Evolutionary conservation across 1,140 invertebrate genomes (phyloP).

Genomic region (Listronotus bonariensis): DNA sequence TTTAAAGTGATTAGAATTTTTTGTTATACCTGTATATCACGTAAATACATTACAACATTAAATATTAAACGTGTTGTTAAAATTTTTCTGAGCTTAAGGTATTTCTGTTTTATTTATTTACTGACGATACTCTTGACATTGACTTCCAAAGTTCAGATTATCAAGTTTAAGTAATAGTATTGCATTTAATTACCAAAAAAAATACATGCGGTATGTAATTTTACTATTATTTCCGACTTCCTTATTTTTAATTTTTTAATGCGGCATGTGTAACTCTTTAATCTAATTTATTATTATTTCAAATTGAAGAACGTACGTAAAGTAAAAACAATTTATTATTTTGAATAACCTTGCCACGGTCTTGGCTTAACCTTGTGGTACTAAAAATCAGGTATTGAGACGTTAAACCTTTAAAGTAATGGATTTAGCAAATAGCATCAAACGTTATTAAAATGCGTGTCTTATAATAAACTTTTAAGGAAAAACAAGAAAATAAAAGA

Average conservation of each 20-base stretch:
- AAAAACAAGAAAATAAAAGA: slow-evolving; percentile 24
- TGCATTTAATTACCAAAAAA: slow-evolving; percentile 2
- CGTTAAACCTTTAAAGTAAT: slow-evolving; percentile 35
- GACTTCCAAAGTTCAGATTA: not conserved
- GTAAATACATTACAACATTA: not conserved
- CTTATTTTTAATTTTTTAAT: slow-evolving; percentile 27
- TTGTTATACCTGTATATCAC: slow-evolving; percentile 5
- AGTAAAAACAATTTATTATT: slow-evolving; percentile 33
- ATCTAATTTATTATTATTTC: slow-evolving; percentile 29
- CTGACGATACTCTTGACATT: slow-evolving; percentile 1
- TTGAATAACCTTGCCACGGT: slow-evolving; percentile 30
- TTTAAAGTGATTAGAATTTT: slow-evolving; percentile 1
- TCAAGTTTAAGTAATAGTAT: too few species aligned
- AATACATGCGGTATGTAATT: slow-evolving; percentile 15
- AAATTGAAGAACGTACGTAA: slow-evolving; percentile 22
- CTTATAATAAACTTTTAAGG: not conserved
- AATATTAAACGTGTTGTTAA: not conserved
- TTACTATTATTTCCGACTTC: slow-evolving; percentile 13
- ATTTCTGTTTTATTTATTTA: not conserved
- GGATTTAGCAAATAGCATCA: slow-evolving; percentile 27
- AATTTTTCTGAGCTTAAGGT: not conserved
- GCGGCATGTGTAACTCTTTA: slow-evolving; percentile 17
- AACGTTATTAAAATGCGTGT: slow-evolving; percentile 18
- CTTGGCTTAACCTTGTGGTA: slow-evolving; percentile 31
- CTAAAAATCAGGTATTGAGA: slow-evolving; percentile 33